Percentiles rank a stretch among this genome's conserved stretches.
These are phyloP conservation scores for Cepaea hortensis DNA, from an alignment of 2,888 invertebrate species.

Conservation along the genomic window DNA sequence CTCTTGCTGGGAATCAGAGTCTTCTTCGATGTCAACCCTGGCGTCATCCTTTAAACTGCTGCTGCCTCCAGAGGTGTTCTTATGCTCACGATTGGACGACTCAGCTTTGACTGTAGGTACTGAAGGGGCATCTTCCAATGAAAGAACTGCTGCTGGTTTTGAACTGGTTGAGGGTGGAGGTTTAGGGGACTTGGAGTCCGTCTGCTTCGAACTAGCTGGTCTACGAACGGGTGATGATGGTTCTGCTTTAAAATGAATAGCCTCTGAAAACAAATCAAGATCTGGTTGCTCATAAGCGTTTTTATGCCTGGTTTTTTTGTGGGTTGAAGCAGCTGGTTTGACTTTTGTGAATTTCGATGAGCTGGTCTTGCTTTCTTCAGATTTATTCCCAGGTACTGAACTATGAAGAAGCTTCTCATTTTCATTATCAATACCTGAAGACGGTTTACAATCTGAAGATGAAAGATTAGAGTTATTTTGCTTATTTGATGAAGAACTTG, in stretches of 20 bases:
- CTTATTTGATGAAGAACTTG: constrained; percentile 6
- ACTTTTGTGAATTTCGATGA: not conserved
- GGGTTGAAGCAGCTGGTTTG: not conserved
- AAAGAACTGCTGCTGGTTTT: not conserved
- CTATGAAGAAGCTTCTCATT: not conserved
- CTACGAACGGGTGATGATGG: constrained; percentile 10
- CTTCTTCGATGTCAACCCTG: not conserved
- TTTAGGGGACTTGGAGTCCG: not conserved
- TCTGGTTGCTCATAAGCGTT: constrained; percentile 18
- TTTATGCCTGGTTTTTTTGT: constrained; percentile 14
- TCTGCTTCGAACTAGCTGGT: not conserved
- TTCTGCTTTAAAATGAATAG: constrained; percentile 36
- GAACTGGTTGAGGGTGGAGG: not conserved
- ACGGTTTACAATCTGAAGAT: not conserved
- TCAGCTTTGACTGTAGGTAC: not conserved
- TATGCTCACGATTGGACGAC: not conserved
- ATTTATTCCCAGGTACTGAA: not conserved
- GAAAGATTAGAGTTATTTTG: not conserved
- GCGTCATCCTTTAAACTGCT: not conserved
- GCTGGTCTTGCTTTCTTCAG: not conserved
- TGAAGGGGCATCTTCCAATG: not conserved
- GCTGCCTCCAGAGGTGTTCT: not conserved
- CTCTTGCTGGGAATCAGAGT: not conserved
- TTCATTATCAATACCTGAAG: not conserved
- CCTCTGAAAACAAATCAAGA: constrained; percentile 39